These are phyloP conservation scores for Horisme vitalbata DNA, from an alignment of 2,888 invertebrate species.

Conservation along the genomic window DNA sequence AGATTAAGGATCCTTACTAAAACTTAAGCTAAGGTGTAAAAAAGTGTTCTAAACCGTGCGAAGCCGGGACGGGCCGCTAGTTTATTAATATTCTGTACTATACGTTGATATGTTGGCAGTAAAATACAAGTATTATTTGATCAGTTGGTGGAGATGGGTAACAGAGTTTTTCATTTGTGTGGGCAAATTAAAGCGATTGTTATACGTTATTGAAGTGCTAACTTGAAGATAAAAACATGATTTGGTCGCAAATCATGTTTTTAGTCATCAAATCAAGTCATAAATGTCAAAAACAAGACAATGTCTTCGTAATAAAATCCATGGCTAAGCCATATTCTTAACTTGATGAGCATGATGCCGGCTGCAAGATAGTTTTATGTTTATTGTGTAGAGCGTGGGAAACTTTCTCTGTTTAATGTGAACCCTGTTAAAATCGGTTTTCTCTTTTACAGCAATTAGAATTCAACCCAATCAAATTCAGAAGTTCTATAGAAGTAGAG, in stretches of 20 bases:
- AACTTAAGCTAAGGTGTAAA: too few species aligned
- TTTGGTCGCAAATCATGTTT: neutral
- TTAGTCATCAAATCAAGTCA: conserved; percentile 1
- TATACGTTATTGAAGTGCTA: conserved; percentile 6
- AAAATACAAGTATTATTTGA: conserved; percentile 13
- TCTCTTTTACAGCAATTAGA: conserved; percentile 83
- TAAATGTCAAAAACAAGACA: too few species aligned
- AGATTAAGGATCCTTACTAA: too few species aligned
- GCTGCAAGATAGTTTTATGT: conserved; percentile 36
- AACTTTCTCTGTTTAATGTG: conserved; percentile 40
- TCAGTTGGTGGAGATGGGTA: conserved; percentile 21
- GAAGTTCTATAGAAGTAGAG: conserved; percentile 94
- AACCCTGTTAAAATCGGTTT: conserved; percentile 9
- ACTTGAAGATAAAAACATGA: neutral
- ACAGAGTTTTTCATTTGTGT: conserved; percentile 10
- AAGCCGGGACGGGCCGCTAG: too few species aligned
- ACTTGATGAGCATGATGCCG: conserved; percentile 37
- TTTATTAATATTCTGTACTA: too few species aligned
- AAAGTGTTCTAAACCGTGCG: too few species aligned
- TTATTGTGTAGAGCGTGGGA: conserved; percentile 49
- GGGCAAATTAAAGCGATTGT: conserved; percentile 19
- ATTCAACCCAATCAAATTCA: conserved; percentile 91
- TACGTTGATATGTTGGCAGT: too few species aligned
- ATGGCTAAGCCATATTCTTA: conserved; percentile 23
- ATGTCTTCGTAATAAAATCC: conserved; percentile 27